These are phyloP conservation scores for Trichoplusia ni DNA, from an alignment of 1,140 invertebrate genomes.

Conservation along the genomic window DNA sequence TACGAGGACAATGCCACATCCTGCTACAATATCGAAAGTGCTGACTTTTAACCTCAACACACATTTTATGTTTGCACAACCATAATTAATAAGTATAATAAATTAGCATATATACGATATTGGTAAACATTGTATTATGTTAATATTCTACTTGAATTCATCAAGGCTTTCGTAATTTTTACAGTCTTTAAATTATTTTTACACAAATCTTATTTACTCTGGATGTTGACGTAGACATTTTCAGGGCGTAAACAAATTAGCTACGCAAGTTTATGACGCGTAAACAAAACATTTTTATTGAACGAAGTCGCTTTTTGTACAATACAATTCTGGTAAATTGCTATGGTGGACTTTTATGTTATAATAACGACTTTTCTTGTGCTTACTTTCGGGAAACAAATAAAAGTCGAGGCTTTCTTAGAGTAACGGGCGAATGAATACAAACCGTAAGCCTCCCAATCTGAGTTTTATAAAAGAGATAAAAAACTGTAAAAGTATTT, in stretches of 20 bases:
- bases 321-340: neutral
- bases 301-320: neutral
- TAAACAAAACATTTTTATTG: neutral
- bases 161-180: neutral
- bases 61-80: slow-evolving; percentile 4
- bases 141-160: neutral
- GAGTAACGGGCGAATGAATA: no score
- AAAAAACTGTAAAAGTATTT: no score
- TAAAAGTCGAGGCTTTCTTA: no score
- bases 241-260: neutral
- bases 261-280: neutral
- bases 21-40: slow-evolving; percentile 17
- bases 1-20: neutral
- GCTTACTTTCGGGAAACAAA: no score
- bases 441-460: no score
- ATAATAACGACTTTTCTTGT: no score
- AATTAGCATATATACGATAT: neutral
- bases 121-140: slow-evolving; percentile 4
- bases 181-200: neutral
- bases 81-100: neutral
- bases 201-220: neutral
- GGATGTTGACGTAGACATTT: neutral
- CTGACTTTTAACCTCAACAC: slow-evolving; percentile 14
- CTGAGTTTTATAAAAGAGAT: no score
- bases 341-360: neutral